Evolutionary conservation across 1,140 invertebrate genomes (phyloP).

Genomic region (Pollicipes pollicipes): DNA sequence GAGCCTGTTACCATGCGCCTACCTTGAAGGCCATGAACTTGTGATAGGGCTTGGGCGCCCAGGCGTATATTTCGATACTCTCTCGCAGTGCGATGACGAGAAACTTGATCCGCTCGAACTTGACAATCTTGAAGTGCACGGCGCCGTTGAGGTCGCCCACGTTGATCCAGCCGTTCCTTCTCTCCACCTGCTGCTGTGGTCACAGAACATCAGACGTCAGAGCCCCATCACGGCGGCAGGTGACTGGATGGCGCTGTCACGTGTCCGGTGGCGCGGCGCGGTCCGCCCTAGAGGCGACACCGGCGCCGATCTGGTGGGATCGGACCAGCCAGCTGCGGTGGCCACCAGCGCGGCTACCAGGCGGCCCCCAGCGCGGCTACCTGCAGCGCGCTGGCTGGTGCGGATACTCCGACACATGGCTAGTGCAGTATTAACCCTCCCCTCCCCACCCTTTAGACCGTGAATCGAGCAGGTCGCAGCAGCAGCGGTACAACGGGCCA

Average conservation of each 20-base stretch:
- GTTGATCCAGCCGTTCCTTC: constrained; percentile 97
- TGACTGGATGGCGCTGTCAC: not conserved
- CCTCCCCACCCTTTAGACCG: too few species aligned
- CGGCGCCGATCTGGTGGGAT: constrained; percentile 2
- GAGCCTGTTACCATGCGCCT: too few species aligned
- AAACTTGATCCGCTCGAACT: constrained; percentile 99
- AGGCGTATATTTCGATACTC: constrained; percentile 98
- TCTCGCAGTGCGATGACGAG: constrained; percentile 96
- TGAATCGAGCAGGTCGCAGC: too few species aligned
- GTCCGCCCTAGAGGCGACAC: not conserved
- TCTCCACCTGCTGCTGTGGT: constrained; percentile 40
- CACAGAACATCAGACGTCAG: constrained; percentile 21
- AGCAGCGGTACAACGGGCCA: too few species aligned
- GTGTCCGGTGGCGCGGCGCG: not conserved
- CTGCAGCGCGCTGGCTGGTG: too few species aligned
- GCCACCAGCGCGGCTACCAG: too few species aligned
- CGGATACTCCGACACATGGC: too few species aligned
- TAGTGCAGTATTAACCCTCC: too few species aligned
- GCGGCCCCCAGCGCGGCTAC: too few species aligned
- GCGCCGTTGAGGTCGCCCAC: constrained; percentile 96
- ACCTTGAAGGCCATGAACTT: constrained; percentile 99
- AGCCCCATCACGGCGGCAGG: not conserved
- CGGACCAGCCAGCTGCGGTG: too few species aligned
- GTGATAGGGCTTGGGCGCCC: constrained; percentile 99
- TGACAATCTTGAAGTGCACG: constrained; percentile 98